Base-by-base conservation (phyloP, 2,888 invertebrate genomes). In the Thumatha senex region DNA sequence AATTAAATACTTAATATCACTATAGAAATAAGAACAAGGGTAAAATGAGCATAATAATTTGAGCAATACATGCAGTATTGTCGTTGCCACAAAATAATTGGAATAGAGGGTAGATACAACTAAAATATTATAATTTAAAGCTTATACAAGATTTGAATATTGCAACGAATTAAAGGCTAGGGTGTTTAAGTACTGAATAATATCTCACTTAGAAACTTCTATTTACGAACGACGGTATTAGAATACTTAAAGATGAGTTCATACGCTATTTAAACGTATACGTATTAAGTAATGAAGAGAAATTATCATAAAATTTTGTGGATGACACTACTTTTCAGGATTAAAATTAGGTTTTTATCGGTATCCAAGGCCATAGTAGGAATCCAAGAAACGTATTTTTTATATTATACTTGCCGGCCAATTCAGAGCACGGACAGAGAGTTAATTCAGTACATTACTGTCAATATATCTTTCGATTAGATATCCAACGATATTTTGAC, bases 61-160 rank as follows among this genome's bases (percentile, higher is more conserved):
- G 90, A 89, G 90, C 90, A 89, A 90, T 84, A 89, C 87, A 73
- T 47, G 61, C 36, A 57, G 87, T 89, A 89, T 89, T 87, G 89
- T 88, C 86, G 78, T 80, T 81, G 82, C 76, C 79, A 83, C 78
- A 74, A 74, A 75, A 61, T 54, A 72, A 68, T 52, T 56, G 54
- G 65, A 44, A 49, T 82, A 82, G 81, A 86, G 79, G 83, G 83
- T 83, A 74, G 55, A 47, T 50, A 63, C 77, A 64, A 71, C 57
- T 54, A 70, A 70, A 70, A 24, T 24, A 61, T 69, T 69, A 72
- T 67, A 71, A 75, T 59, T 81, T 84, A 84, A 84, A 84, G 81
- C 83, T 83, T 80, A 82, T 63, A 74, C 62, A 58, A 61, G 34
- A 56, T 68, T 76, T 74, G 72, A 69, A 78, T 84, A 84, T 85